Evolutionary conservation across 2,888 invertebrate species (phyloP), one percentile per base, ranked within the genome.

Genomic region (Heliconius erato): DNA sequence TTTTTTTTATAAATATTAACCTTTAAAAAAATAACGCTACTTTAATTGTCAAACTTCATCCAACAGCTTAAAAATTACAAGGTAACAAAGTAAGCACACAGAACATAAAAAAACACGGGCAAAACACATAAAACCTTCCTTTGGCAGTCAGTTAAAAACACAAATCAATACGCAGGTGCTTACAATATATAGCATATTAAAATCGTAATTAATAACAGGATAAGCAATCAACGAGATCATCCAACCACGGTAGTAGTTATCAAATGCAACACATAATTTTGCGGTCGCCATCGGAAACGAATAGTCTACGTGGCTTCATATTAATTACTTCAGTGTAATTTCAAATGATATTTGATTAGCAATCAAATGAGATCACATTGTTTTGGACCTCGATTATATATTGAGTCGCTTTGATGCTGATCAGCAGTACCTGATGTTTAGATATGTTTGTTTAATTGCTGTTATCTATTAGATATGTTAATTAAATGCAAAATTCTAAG

Each of bases 201-300:
- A 65, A 77, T 40, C n/a, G 16, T 54, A 69, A 77, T 77, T 59
- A 81, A 80, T 80, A 74, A 74, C 67, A 44, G 77, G 67, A 80
- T 71, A 63, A 35, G 80, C 79, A 74, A 82, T 82, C 83, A 84
- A 88, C 88, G 88, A 89, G 87, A 89, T 88, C 90, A 91, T 90
- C 91, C 89, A 89, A 87, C 89, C 89, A 86, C 87, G 84, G 83
- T 86, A 86, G 89, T 90, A 90, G 91, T 92, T 92, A 91, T 91
- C 90, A 90, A 90, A 90, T 89, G 89, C 88, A 89, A 90, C 90
- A 90, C 91, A 92, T 92, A 90, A 92, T 92, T 92, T 89, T 88
- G 92, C 86, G 92, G 93, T 89, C 89, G 89, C 90, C 89, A 90
- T 90, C 89, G 86, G 84, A 87, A 86, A 79, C 85, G 86, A 84